phyloP scores from a whole-genome alignment of 2,888 invertebrate genomes.

The Mythimna vitellina region DNA sequence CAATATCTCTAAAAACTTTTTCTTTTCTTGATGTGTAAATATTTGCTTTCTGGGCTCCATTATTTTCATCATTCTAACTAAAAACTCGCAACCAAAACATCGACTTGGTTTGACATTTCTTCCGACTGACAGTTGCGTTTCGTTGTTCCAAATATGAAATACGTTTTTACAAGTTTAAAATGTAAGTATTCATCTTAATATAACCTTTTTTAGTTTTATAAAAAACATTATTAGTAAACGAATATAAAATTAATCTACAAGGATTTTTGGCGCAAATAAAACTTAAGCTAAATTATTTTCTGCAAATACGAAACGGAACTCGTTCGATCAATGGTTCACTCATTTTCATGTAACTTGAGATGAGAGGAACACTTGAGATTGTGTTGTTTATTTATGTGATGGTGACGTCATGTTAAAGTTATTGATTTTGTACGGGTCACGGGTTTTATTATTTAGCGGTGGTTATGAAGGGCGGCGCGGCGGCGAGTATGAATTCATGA shows the following conservation, averaged over 20 bases:
- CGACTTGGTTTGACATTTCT: background rate
- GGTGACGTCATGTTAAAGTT: slow-evolving; percentile 19
- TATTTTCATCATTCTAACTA: slow-evolving; percentile 6
- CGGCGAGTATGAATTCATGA: too few relatives aligned
- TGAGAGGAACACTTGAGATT: slow-evolving; percentile 40
- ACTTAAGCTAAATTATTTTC: background rate
- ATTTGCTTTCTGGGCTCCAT: slow-evolving; percentile 43
- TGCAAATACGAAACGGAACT: slow-evolving; percentile 41
- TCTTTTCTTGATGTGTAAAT: slow-evolving; percentile 39
- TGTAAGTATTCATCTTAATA: background rate
- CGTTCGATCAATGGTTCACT: slow-evolving; percentile 32
- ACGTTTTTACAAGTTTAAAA: background rate
- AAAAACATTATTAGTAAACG: background rate
- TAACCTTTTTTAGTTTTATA: background rate
- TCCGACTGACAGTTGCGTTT: slow-evolving; percentile 32
- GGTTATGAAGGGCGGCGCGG: background rate
- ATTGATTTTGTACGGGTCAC: slow-evolving; percentile 14
- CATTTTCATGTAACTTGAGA: slow-evolving; percentile 15
- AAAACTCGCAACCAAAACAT: slow-evolving; percentile 2
- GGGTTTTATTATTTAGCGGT: slow-evolving; percentile 22
- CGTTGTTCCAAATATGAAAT: slow-evolving; percentile 33
- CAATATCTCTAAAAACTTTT: slow-evolving; percentile 43
- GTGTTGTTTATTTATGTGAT: background rate
- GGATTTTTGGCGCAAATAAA: background rate
- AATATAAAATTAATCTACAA: background rate